Evolutionary conservation across 2,888 invertebrate species (phyloP), one percentile per base, ranked within the genome.

Genomic region (Lithophane semibrunnea): DNA sequence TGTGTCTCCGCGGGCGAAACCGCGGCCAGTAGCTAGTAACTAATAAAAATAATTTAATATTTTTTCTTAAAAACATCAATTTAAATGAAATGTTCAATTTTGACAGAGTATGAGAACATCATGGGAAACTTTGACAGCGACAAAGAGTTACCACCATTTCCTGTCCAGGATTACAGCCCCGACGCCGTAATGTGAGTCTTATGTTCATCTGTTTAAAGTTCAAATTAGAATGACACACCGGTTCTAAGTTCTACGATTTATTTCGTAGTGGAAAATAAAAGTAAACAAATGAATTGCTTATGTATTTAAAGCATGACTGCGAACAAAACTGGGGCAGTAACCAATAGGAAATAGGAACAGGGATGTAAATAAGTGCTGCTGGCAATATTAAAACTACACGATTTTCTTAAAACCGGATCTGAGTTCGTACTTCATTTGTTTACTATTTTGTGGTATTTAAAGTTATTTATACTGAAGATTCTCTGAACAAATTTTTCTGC

Each of bases 81-180:
- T 4, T 73, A 16, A 74, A 56, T 63, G 3, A 42, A n/a, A 81
- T 76, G 24, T 67, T 8, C 21, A 37, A 58, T 81, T 80, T 82
- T 79, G 77, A 60, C 92, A 96, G 96, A 96, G 73, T 94, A 92
- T 84, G 94, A 93, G 83, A 93, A 88, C 78, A 91, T 92, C 79
- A 88, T 91, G 76, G 90, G 94, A 75, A 94, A 93, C 21, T 96
- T 95, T 86, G 97, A 97, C 87, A 97, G 97, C 83, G 97, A 97
- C 82, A 97, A 97, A 79, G 97, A 97, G 13, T 94, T 98, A 82
- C 98, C 98, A n/a, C 97, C 98, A 7, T 97, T 98, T 91, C 98
- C 98, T 47, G 97, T 97, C 47, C 95, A 96, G 84, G 97, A 97
- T 89, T 97, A 97, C 82, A 96, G 96, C 86, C 96, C 96, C 89